phyloP scores from a whole-genome alignment of 2,113 vertebrate genomes.

The Sceloporus tristichus region DNA sequence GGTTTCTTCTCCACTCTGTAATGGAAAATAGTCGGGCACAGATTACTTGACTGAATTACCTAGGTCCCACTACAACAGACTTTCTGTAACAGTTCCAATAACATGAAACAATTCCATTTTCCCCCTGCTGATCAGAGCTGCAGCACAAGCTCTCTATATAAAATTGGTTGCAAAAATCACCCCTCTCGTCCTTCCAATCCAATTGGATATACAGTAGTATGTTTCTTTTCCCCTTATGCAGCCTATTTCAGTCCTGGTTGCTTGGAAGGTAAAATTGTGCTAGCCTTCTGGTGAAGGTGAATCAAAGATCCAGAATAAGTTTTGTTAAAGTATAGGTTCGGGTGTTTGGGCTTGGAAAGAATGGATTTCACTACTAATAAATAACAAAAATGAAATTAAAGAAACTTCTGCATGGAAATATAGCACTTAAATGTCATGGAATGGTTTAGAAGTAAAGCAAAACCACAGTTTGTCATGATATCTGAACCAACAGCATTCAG shows the following conservation, averaged over 20 bases:
- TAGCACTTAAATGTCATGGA: not conserved
- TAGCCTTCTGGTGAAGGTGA: not conserved
- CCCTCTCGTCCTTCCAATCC: not conserved
- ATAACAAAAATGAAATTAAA: too few species aligned
- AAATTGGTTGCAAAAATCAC: not conserved
- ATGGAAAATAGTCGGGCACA: not conserved
- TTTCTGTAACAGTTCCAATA: not conserved
- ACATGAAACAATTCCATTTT: not conserved
- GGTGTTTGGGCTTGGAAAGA: not conserved
- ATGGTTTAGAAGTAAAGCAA: not conserved
- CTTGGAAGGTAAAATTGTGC: not conserved
- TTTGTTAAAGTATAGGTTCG: not conserved
- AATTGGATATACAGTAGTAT: too few species aligned
- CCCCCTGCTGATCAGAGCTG: too few species aligned
- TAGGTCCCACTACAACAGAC: not conserved
- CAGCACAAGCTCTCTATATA: not conserved
- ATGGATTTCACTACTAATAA: too few species aligned
- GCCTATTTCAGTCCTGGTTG: not conserved
- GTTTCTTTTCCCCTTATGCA: not conserved
- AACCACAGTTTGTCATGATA: not conserved
- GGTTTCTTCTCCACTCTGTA: not conserved
- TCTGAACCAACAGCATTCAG: not conserved
- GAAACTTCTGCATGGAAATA: not conserved
- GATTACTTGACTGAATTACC: not conserved
- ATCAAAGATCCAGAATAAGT: not conserved